Conservation (phyloP, 2,888 invertebrate species). For the Liopterus haemorrhoidalis region DNA sequence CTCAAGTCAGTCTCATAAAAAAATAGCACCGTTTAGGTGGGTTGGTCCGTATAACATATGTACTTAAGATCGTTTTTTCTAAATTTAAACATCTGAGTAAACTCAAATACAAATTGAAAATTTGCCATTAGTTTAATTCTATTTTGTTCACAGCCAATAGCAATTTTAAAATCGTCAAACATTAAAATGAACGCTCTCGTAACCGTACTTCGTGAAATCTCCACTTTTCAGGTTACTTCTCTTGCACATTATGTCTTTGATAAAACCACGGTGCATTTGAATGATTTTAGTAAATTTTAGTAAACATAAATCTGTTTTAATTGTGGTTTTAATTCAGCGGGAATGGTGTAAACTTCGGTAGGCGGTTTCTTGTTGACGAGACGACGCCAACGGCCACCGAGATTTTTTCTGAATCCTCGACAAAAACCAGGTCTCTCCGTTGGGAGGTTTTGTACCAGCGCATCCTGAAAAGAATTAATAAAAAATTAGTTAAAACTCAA, state of each 20-base stretch:
- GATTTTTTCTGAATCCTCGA: conserved; percentile 77
- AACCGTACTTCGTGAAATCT: too few species aligned
- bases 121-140: too few species aligned
- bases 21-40: conserved; percentile 10
- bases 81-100: too few species aligned
- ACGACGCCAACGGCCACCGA: conserved; percentile 80
- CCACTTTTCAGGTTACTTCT: too few species aligned
- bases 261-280: background rate
- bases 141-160: too few species aligned
- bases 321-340: conserved; percentile 80
- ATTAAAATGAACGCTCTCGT: too few species aligned
- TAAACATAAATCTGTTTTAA: conserved; percentile 85
- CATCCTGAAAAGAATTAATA: conserved; percentile 61
- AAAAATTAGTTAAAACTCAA: conserved; percentile 30
- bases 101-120: too few species aligned
- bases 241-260: background rate
- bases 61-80: conserved; percentile 2
- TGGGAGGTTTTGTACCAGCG: conserved; percentile 64
- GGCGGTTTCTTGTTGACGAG: conserved; percentile 78
- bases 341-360: conserved; percentile 76
- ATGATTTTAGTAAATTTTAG: conserved; percentile 44
- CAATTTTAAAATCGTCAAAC: too few species aligned
- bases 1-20: conserved; percentile 19
- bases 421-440: conserved; percentile 67
- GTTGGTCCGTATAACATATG: background rate